Evolutionary conservation across 2,113 vertebrate species (phyloP), one percentile per base, ranked within the genome.

Genomic region (Casuarius casuarius): DNA sequence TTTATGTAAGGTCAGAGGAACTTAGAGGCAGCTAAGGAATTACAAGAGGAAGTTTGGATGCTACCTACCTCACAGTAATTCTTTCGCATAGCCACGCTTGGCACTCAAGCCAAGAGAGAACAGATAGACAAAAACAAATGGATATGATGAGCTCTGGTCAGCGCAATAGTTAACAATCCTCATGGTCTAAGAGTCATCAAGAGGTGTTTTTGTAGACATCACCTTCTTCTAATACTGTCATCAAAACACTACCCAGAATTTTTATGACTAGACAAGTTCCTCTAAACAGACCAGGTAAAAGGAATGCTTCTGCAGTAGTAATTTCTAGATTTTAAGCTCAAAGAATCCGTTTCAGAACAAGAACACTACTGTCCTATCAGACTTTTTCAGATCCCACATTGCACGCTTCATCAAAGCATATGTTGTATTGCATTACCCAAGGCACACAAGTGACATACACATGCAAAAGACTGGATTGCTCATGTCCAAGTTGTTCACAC

Each of bases 351-450:
- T 88, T 79, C 40, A 88, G 67, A 65, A 42, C 19, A 82, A 62
- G 54, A 95, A 48, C 1, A 0, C 29, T 56, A 49, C 46, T n/a
- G 72, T 52, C 31, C 17, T n/a, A 86, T 25, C 3, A 44, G 52
- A 78, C 33, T 16, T 79, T 66, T 49, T 68, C 48, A 52, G n/a
- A 71, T 54, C 11, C 78, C 79, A 23, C 33, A 42, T 0, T 29
- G 51, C 31, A 73, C 49, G 29, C 25, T 66, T 73, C 56, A 91
- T n/a, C 70, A 42, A 91, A 95, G 92, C 21, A 61, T 91, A 12
- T 49, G 42, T 33, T 58, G 35, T 75, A 8, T 35, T 89, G 67
- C 78, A 61, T 29, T 66, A 18, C 42, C n/a, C 54, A 42, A 94
- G 65, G 90, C 17, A 26, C 3, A 0, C 7, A 54, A 58, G 29